Evolutionary conservation across 2,888 invertebrate species (phyloP), one percentile per base, ranked within the genome.

Genomic region (Epinotia demarniana): DNA sequence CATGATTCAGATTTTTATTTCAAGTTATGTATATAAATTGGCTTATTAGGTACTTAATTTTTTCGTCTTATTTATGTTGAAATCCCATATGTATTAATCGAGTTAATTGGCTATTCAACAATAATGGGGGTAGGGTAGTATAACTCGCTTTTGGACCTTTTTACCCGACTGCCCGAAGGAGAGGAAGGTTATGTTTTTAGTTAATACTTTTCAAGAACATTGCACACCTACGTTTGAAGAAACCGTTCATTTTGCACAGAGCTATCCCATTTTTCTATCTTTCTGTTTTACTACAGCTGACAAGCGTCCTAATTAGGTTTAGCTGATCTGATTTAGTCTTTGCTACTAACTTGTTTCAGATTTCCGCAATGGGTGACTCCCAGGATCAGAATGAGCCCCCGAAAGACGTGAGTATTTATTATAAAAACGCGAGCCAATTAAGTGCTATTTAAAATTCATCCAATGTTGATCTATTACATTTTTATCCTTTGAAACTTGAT

Each of bases 351-450:
- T 76, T 66, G 33, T 76, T 79, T 79, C 78, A 85, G 87, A 80
- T 71, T 73, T 73, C 43, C 77, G 89, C 79, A 77, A 94, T 94
- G 93, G 87, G 92, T 87, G 93, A 93, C 80, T 88, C 91, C 79
- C 83, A 84, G 75, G 90, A 93, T 78, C 93, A 92, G 77, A 92
- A 90, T 80, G 94, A 93, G 61, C 91, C 91, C 13, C 91, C 93
- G 78, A 93, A 91, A 80, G 92, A 92, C 87, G 93, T 93, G 83
- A 90, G 91, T 88, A 39, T 49, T 12, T 88, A 39, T 55, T 12
- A 13, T 5, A 64, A 33, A 33, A 33, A 33, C 6, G 5, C 6
- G 33, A 33, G 33, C 3, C 33, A 23, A 33, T 13, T 67, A 43
- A 57, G 12, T 53, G 23, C 49, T 27, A 33, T 33, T 6, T 33